These are phyloP conservation scores for Melanostoma scalare DNA, from an alignment of 2,888 invertebrate genomes.

Conservation along the genomic window DNA sequence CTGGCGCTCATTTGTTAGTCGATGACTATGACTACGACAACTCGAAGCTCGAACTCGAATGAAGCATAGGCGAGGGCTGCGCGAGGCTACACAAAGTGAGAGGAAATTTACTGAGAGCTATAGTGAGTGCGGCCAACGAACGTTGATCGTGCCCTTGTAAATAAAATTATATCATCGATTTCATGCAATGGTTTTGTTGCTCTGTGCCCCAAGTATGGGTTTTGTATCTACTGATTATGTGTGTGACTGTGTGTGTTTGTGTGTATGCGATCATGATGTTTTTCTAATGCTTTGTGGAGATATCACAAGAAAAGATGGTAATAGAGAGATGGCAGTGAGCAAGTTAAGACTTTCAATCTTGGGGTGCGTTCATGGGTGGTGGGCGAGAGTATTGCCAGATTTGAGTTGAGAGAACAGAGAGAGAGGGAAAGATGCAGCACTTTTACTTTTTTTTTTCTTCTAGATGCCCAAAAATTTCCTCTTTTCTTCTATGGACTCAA, in stretches of 20 bases:
- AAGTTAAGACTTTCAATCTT: slow-evolving; percentile 70
- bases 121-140: slow-evolving; percentile 65
- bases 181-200: slow-evolving; percentile 56
- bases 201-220: slow-evolving; percentile 11
- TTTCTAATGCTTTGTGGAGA: slow-evolving; percentile 27
- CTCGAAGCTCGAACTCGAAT: slow-evolving; percentile 17
- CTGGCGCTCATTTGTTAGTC: slow-evolving; percentile 45
- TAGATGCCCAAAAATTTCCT: slow-evolving; percentile 45
- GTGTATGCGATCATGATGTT: background rate
- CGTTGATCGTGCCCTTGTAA: slow-evolving; percentile 73
- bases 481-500: background rate
- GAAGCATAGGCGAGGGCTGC: too few species aligned
- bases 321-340: slow-evolving; percentile 27
- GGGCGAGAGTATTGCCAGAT: slow-evolving; percentile 65
- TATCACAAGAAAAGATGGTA: slow-evolving; percentile 23
- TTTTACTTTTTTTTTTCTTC: slow-evolving; percentile 63
- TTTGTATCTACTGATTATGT: slow-evolving; percentile 10
- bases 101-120: slow-evolving; percentile 44
- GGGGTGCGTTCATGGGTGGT: slow-evolving; percentile 65
- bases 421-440: slow-evolving; percentile 49
- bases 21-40: too few species aligned
- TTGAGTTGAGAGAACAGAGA: slow-evolving; percentile 16
- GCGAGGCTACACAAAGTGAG: background rate
- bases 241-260: background rate
- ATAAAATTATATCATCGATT: slow-evolving; percentile 72